Conservation (phyloP, 2,888 invertebrate species). For the Arge pagana region DNA sequence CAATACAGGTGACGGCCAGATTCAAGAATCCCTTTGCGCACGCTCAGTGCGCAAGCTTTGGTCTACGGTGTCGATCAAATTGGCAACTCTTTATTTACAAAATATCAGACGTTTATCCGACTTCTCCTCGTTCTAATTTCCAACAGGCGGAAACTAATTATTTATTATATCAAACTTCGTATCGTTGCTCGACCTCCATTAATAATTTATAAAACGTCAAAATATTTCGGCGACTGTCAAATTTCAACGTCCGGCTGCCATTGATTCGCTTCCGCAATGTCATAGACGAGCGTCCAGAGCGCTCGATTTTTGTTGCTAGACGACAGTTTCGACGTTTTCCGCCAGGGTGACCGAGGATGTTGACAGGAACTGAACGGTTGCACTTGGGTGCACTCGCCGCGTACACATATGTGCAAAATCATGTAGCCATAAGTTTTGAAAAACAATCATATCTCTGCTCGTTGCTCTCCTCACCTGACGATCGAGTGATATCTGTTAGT, state of each 20-base stretch:
- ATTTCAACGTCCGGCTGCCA: slow-evolving; percentile 22
- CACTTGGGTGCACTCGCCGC: background rate
- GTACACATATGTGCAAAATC: no score
- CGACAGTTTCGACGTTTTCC: slow-evolving; percentile 34
- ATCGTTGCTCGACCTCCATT: background rate
- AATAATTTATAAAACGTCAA: slow-evolving; percentile 3
- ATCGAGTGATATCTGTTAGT: no score
- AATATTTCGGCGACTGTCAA: slow-evolving; percentile 20
- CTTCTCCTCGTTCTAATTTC: no score
- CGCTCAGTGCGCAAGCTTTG: slow-evolving; percentile 47
- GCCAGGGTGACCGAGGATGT: slow-evolving; percentile 28
- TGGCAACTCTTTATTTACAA: slow-evolving; percentile 5
- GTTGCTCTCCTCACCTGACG: no score
- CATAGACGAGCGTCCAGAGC: no score
- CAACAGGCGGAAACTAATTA: no score
- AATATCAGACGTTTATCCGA: no score
- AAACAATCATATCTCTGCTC: no score
- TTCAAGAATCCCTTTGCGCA: slow-evolving; percentile 59
- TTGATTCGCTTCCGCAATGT: slow-evolving; percentile 33
- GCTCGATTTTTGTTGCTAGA: slow-evolving; percentile 38
- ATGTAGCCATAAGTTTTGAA: no score
- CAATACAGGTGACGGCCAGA: slow-evolving; percentile 64
- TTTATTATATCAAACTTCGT: no score
- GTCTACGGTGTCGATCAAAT: slow-evolving; percentile 33
- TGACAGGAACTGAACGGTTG: background rate